phyloP scores from a whole-genome alignment of 92 coral and sea anemone genomes.

The Parazoanthus swiftii region DNA sequence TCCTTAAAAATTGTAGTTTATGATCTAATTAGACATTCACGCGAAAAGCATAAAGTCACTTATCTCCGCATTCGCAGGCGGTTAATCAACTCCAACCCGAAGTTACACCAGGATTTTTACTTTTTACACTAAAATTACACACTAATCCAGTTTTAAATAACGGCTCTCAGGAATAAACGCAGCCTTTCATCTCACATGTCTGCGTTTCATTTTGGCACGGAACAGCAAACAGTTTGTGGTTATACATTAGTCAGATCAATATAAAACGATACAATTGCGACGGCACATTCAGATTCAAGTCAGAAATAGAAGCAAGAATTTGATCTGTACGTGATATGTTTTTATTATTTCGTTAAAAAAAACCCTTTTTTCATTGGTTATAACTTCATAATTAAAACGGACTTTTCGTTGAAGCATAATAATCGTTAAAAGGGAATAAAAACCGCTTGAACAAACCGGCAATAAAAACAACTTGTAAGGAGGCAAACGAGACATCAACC shows the following conservation, averaged over 20 bases:
- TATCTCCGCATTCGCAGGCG: not conserved
- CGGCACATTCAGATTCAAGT: not conserved
- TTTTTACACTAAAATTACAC: constrained; percentile 7
- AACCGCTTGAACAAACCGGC: not conserved
- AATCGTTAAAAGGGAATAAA: not conserved
- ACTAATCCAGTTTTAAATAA: not conserved
- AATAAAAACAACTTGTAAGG: not conserved
- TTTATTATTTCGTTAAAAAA: not conserved
- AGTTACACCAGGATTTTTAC: not conserved
- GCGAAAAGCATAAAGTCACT: constrained; percentile 1
- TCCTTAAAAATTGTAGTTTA: constrained; percentile 2
- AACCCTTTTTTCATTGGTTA: not conserved
- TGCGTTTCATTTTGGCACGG: not conserved
- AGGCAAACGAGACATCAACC: not conserved
- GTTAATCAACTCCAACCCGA: constrained; percentile 26
- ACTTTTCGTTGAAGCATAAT: not conserved
- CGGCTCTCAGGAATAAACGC: constrained; percentile 5
- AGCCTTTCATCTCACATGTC: not conserved
- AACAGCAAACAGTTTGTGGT: not conserved
- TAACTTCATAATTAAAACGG: constrained; percentile 19
- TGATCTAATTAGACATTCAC: constrained; percentile 28
- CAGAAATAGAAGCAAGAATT: constrained; percentile 15
- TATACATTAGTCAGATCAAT: not conserved
- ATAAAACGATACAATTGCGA: not conserved
- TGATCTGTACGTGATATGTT: constrained; percentile 19